Percentiles rank a stretch among this genome's conserved stretches.
phyloP scores from a whole-genome alignment of 2,888 invertebrate species.

The Drosophila mulleri region DNA sequence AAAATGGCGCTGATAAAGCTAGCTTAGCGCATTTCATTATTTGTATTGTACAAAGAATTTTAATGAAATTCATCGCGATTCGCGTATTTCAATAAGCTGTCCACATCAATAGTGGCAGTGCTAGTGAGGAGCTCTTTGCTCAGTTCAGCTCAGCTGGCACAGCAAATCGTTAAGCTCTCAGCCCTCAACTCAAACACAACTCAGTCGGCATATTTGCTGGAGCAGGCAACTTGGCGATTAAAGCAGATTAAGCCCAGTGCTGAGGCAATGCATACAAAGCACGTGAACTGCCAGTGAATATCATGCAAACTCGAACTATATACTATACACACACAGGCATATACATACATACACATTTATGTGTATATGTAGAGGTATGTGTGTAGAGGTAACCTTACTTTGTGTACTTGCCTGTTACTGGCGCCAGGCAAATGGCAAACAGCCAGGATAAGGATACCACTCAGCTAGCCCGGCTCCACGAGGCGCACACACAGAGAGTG shows the following conservation, averaged over 20 bases:
- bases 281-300: conserved; percentile 31
- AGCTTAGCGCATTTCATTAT: conserved; percentile 37
- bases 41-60: conserved; percentile 24
- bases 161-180: conserved; percentile 13
- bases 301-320: not conserved
- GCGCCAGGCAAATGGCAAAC: conserved; percentile 38
- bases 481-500: conserved; percentile 5
- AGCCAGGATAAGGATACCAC: conserved; percentile 54
- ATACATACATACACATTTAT: not conserved
- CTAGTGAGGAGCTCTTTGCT: no score
- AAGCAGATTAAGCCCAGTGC: conserved; percentile 28
- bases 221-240: conserved; percentile 13
- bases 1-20: conserved; percentile 56
- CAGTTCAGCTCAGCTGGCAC: not conserved
- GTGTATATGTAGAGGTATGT: not conserved
- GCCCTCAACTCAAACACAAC: not conserved
- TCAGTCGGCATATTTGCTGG: conserved; percentile 13
- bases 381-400: conserved; percentile 24
- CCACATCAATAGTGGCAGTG: conserved; percentile 8
- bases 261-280: conserved; percentile 30
- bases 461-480: conserved; percentile 30
- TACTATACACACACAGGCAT: not conserved
- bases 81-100: conserved; percentile 4
- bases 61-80: conserved; percentile 23
- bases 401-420: conserved; percentile 14